Evolutionary conservation across 2,888 invertebrate species (phyloP), one percentile per base, ranked within the genome.

Genomic region (Drosophila dives): DNA sequence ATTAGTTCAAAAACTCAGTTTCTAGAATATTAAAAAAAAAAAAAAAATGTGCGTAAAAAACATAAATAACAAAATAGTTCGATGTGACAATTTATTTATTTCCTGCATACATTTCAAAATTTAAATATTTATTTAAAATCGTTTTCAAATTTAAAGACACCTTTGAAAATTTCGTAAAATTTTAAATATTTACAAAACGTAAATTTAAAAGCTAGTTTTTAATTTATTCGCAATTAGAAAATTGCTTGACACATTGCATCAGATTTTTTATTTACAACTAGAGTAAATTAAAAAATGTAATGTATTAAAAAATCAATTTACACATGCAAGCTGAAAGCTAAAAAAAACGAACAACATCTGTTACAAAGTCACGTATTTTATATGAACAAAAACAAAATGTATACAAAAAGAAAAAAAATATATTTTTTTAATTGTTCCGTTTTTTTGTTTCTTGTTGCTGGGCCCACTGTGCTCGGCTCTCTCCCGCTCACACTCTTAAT

Each of bases 361-460:
- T 55, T 61, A 71, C 72, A 78, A 20, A 60, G 84, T 82, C 86
- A 86, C 89, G 86, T 89, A 89, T 72, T 45, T 23, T 53, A 34
- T 58, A 61, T 60, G 49, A 64, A 61, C 53, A 29, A 64, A n/a
- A 56, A 71, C 36, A 42, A 48, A 29, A 48, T 61, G 59, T 58
- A 58, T 59, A 80, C 80, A 85, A 74, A 71, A 73, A 60, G 65
- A 74, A 75, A 77, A 80, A 77, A 80, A 61, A 45, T 60, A 12
- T 49, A 8, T 56, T 48, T 61, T 33, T 29, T 70, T 51, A n/a
- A n/a, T 33, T 34, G 53, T 38, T 50, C 59, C 50, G 56, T 68
- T 48, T 73, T 73, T 54, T 54, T 72, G 54, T 64, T 72, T 70
- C 73, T 66, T 79, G 61, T 76, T 70, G 67, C 68, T 59, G 68